phyloP scores from a whole-genome alignment of 2,797 vertebrate species.

The Micropoecilia bifurca region DNA sequence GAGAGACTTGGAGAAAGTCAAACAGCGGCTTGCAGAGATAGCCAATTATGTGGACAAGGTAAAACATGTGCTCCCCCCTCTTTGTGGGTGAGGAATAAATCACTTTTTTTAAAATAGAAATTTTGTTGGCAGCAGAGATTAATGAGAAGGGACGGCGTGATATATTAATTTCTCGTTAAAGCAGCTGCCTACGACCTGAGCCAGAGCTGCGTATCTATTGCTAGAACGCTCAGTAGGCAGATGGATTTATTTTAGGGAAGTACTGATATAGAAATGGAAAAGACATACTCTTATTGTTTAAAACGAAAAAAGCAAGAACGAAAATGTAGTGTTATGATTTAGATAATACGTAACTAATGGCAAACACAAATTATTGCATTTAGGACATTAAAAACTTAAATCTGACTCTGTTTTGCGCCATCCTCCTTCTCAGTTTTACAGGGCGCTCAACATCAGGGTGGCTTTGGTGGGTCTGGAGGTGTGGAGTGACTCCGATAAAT shows the following conservation, averaged over 20 bases:
- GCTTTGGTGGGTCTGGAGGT: slow-evolving; percentile 96
- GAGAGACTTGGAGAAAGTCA: slow-evolving; percentile 95
- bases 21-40: slow-evolving; percentile 95
- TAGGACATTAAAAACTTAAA: slow-evolving; percentile 13
- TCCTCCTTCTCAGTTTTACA: slow-evolving; percentile 87
- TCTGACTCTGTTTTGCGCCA: slow-evolving; percentile 3
- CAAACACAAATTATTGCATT: slow-evolving; percentile 4
- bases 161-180: slow-evolving; percentile 65
- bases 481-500: slow-evolving; percentile 95
- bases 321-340: slow-evolving; percentile 3
- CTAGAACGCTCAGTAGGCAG: slow-evolving; percentile 22
- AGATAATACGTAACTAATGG: slow-evolving; percentile 10
- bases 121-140: slow-evolving; percentile 67
- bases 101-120: slow-evolving; percentile 69
- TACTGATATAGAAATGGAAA: slow-evolving; percentile 27
- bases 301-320: slow-evolving; percentile 6
- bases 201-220: slow-evolving; percentile 29
- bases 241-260: slow-evolving; percentile 39
- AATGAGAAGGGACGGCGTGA: slow-evolving; percentile 61
- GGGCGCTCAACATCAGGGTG: slow-evolving; percentile 93
- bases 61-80: slow-evolving; percentile 59
- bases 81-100: slow-evolving; percentile 62
- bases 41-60: slow-evolving; percentile 99
- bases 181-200: slow-evolving; percentile 57
- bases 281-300: slow-evolving; percentile 18